Evolutionary conservation across 2,113 vertebrate species (phyloP).

Genomic region (Pterocles gutturalis): DNA sequence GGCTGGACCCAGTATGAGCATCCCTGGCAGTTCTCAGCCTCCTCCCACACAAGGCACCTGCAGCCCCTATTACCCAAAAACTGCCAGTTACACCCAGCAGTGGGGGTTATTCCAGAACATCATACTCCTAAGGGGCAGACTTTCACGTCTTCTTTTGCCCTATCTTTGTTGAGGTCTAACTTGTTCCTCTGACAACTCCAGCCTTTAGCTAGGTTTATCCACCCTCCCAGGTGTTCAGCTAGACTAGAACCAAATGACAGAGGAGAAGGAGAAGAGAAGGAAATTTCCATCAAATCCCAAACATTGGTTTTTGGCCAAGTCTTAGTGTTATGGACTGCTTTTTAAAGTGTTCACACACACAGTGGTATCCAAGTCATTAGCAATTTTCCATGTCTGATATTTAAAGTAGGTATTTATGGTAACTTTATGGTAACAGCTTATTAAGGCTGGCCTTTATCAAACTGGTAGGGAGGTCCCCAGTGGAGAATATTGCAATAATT

Average conservation of each 20-base stretch:
- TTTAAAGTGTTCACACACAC: not conserved
- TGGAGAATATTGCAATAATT: not conserved
- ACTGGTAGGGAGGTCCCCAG: not conserved
- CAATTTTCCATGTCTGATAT: not conserved
- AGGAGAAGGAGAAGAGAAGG: not conserved
- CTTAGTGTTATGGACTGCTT: not conserved
- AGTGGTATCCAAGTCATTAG: not conserved
- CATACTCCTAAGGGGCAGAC: not conserved
- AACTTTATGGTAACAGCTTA: not conserved
- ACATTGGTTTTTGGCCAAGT: not conserved
- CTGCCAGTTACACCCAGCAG: too few species aligned
- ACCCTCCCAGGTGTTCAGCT: not conserved
- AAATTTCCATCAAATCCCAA: not conserved
- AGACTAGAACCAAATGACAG: not conserved
- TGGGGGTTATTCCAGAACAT: not conserved
- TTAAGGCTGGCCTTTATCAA: not conserved
- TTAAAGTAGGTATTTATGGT: not conserved
- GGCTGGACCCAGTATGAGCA: not conserved
- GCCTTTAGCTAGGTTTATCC: not conserved
- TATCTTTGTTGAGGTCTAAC: not conserved
- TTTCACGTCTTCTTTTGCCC: not conserved
- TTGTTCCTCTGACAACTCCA: accelerated
- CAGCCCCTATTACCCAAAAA: not conserved
- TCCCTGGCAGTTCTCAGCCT: not conserved
- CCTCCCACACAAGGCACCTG: not conserved